phyloP scores from a whole-genome alignment of 1,140 invertebrate species.

The Vanessa atalanta region DNA sequence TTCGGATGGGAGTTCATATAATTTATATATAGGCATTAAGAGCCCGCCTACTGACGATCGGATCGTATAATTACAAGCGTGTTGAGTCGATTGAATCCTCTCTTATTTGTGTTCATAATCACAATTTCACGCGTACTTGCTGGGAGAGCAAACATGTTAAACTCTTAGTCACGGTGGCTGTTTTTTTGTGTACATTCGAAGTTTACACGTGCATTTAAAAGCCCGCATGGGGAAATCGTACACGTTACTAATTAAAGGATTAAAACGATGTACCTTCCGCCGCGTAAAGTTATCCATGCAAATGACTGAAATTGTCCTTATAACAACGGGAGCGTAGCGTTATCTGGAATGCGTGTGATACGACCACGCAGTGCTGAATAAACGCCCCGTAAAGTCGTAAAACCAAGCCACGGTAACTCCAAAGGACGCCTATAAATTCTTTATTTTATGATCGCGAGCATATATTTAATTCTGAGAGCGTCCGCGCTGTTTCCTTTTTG shows the following conservation, averaged over 20 bases:
- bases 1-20: not conserved
- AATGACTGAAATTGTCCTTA: conserved; percentile 39
- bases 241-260: conserved; percentile 52
- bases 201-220: conserved; percentile 55
- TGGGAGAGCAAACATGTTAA: conserved; percentile 68
- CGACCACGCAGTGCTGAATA: conserved; percentile 68
- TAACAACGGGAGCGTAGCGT: conserved; percentile 50
- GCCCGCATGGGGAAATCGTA: conserved; percentile 44
- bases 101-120: conserved; percentile 70
- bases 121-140: conserved; percentile 74
- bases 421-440: conserved; percentile 78
- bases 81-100: conserved; percentile 52
- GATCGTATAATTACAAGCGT: conserved; percentile 43
- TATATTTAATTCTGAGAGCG: conserved; percentile 77
- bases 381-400: conserved; percentile 77
- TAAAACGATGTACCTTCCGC: conserved; percentile 22
- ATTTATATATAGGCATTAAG: conserved; percentile 15
- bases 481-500: conserved; percentile 69
- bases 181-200: conserved; percentile 58
- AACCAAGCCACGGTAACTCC: conserved; percentile 71
- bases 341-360: conserved; percentile 65
- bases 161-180: conserved; percentile 68
- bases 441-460: conserved; percentile 76
- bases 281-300: conserved; percentile 26
- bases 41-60: conserved; percentile 23